Evolutionary conservation across 2,113 vertebrate species (phyloP), one percentile per base, ranked within the genome.

Genomic region (Fregata magnificens): DNA sequence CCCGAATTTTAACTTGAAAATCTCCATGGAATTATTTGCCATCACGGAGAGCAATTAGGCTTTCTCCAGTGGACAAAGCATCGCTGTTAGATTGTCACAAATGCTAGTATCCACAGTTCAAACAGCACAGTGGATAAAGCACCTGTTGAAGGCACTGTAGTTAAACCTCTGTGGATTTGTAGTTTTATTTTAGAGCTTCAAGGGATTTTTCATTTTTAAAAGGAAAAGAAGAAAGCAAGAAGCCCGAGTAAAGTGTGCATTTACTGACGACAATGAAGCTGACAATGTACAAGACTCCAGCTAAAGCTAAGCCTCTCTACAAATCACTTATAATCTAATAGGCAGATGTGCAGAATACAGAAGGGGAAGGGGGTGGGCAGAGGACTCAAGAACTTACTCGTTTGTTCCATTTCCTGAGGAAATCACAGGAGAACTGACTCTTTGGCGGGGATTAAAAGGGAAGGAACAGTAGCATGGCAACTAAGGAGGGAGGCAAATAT

Each of bases 11-110:
- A 91, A 94, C 95, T 89, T 88, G 52, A 94, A 97, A 97, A 88
- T 86, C 91, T 83, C 86, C 55, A 87, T 12, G 32, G 93, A 92
- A 95, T 96, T 98, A 86, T 98, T 95, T 96, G 59, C 82, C 31
- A 19, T 91, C 96, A 71, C 71, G 81, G 87, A 89, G 85, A 95
- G 97, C 90, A 97, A 97, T 96, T 97, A 94, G 96, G 82, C 88
- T 97, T 97, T 96, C 96, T 97, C 78, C 82, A 83, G 94, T 69
- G 96, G 86, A 96, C 94, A 94, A 96, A 98, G 53, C 92, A 44
- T 34, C 0, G 0, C 86, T 66, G 67, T 74, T 70, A 73, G 42
- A 82, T 80, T 88, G 73, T 82, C 88, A 93, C 70, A 89, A 95
- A 82, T 25, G 50, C 40, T 84, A 25, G 78, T 70, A 93, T 56